Percentiles rank a stretch among this genome's conserved stretches.
These are phyloP conservation scores for Bedellia somnulentella DNA, from an alignment of 2,888 invertebrate species.

Conservation along the genomic window DNA sequence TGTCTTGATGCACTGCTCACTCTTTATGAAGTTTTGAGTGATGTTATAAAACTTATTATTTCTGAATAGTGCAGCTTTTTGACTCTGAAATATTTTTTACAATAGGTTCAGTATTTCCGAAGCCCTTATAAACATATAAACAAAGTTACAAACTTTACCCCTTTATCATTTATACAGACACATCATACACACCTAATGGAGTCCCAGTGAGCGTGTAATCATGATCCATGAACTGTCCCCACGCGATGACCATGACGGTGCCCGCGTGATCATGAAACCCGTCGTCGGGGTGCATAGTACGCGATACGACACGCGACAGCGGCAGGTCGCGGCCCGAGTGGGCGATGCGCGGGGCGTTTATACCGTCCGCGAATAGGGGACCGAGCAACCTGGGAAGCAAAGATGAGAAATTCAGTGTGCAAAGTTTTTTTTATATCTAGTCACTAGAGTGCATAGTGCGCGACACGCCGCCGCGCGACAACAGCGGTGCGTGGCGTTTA, in stretches of 20 bases:
- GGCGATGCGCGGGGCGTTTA: slow-evolving; percentile 80
- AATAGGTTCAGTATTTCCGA: too few relatives aligned
- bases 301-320: slow-evolving; percentile 80
- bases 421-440: too few relatives aligned
- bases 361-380: slow-evolving; percentile 82
- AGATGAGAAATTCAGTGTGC: too few relatives aligned
- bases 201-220: slow-evolving; percentile 88
- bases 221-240: slow-evolving; percentile 96
- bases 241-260: slow-evolving; percentile 90
- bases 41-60: too few relatives aligned
- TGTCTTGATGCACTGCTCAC: too few relatives aligned
- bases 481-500: slow-evolving; percentile 78
- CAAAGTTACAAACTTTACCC: too few relatives aligned
- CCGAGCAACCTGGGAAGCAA: slow-evolving; percentile 63
- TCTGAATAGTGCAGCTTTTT: too few relatives aligned
- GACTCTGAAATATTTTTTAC: too few relatives aligned
- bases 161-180: too few relatives aligned
- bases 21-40: too few relatives aligned
- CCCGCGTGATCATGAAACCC: slow-evolving; percentile 93
- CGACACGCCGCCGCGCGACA: slow-evolving; percentile 80
- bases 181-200: slow-evolving; percentile 76
- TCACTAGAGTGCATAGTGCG: slow-evolving; percentile 91
- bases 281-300: slow-evolving; percentile 90
- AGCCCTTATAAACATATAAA: too few relatives aligned
- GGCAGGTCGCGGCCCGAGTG: slow-evolving; percentile 78